Evolutionary conservation across 2,888 invertebrate genomes (phyloP).

Genomic region (Nowickia ferox): DNA sequence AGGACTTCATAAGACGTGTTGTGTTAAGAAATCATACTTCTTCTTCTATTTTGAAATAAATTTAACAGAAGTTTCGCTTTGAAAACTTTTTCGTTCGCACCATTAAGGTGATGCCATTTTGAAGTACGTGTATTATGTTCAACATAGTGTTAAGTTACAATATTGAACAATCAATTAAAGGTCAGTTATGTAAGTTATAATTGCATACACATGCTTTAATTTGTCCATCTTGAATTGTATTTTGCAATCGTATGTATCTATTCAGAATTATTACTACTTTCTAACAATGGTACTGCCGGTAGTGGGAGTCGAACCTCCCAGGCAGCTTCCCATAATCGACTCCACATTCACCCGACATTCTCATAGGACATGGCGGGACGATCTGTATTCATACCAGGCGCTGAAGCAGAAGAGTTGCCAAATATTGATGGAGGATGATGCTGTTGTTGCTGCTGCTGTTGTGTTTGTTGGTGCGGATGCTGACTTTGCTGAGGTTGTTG

Average conservation of each 20-base stretch:
- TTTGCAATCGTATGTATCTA: slow-evolving; percentile 43
- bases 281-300: slow-evolving; percentile 73
- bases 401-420: slow-evolving; percentile 77
- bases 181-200: slow-evolving; percentile 41
- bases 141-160: slow-evolving; percentile 36
- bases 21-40: no score
- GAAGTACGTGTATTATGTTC: slow-evolving; percentile 32
- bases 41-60: background rate
- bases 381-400: slow-evolving; percentile 78
- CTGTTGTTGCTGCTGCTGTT: slow-evolving; percentile 79
- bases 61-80: background rate
- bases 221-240: slow-evolving; percentile 6
- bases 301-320: slow-evolving; percentile 79
- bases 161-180: slow-evolving; percentile 49
- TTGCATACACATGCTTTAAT: slow-evolving; percentile 19
- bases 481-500: slow-evolving; percentile 79
- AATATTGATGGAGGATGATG: slow-evolving; percentile 80
- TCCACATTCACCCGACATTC: slow-evolving; percentile 82
- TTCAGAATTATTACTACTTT: slow-evolving; percentile 61
- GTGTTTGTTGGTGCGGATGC: slow-evolving; percentile 77
- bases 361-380: slow-evolving; percentile 81
- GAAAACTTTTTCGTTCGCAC: background rate
- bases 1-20: background rate
- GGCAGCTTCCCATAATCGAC: slow-evolving; percentile 81
- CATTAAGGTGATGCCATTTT: background rate